phyloP scores from a whole-genome alignment of 2,888 invertebrate species.

The Ophioninae sp. region DNA sequence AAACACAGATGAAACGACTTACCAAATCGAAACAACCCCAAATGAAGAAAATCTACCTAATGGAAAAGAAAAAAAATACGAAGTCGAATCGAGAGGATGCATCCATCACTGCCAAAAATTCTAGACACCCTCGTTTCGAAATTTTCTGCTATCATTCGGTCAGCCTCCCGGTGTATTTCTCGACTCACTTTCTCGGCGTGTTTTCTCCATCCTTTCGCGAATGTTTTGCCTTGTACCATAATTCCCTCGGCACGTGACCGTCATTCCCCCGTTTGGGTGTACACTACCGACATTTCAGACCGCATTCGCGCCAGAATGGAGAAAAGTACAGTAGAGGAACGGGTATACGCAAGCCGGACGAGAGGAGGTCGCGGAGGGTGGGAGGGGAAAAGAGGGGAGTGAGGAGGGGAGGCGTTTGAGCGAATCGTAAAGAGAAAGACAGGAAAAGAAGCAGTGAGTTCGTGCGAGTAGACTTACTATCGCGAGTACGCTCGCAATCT shows the following conservation, averaged over 20 bases:
- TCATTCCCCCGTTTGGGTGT: slow-evolving; percentile 11
- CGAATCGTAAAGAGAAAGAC: background rate
- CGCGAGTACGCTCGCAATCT: slow-evolving; percentile 37
- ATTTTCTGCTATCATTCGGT: background rate
- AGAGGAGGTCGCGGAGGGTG: background rate
- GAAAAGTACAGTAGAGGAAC: slow-evolving; percentile 15
- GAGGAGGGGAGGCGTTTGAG: background rate
- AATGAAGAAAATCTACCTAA: background rate
- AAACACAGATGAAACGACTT: background rate
- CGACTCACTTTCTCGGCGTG: background rate
- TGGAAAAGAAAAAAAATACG: background rate
- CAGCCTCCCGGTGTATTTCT: background rate
- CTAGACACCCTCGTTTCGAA: background rate
- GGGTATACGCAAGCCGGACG: background rate
- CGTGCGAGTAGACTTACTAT: slow-evolving; percentile 4
- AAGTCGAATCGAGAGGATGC: too few species aligned
- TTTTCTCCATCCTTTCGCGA: background rate
- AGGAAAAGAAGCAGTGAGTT: slow-evolving; percentile 15
- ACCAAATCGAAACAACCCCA: too few species aligned
- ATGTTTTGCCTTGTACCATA: background rate
- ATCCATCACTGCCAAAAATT: too few species aligned
- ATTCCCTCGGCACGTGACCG: slow-evolving; percentile 8
- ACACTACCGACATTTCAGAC: slow-evolving; percentile 42
- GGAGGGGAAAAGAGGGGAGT: background rate
- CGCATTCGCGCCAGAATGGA: slow-evolving; percentile 36